Evolutionary conservation across 92 coral and sea anemone genomes (phyloP).

Genomic region (Zoanthus gigantus): DNA sequence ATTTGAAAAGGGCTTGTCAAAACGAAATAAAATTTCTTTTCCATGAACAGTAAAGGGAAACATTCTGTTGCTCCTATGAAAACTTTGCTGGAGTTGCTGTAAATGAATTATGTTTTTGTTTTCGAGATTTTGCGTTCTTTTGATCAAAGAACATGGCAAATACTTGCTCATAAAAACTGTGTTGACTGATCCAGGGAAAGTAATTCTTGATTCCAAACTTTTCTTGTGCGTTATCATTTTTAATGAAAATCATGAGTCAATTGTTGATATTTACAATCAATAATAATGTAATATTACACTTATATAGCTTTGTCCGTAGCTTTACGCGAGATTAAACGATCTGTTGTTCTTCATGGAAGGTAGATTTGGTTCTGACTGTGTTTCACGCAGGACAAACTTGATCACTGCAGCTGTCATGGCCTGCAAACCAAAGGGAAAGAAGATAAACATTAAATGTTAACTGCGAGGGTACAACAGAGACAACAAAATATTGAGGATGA

Average conservation of each 20-base stretch:
- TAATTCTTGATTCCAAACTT: background rate
- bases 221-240: background rate
- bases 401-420: slow-evolving; percentile 3
- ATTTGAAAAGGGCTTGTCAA: too few species aligned
- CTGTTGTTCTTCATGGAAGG: background rate
- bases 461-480: background rate
- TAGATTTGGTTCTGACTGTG: background rate
- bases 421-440: background rate
- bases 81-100: too few species aligned
- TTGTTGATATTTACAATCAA: background rate
- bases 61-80: too few species aligned
- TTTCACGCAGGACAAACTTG: background rate
- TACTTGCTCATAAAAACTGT: too few species aligned
- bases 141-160: too few species aligned
- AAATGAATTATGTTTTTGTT: too few species aligned
- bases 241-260: background rate
- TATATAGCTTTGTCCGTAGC: background rate
- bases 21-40: too few species aligned
- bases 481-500: background rate
- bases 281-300: background rate
- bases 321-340: background rate
- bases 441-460: background rate
- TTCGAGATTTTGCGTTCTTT: too few species aligned
- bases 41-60: too few species aligned
- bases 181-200: background rate